A percentile compares a stretch with the other conserved stretches of the same genome.
These are phyloP conservation scores for Felis chaus DNA, from an alignment of 2,113 vertebrate genomes.

Conservation along the genomic window DNA sequence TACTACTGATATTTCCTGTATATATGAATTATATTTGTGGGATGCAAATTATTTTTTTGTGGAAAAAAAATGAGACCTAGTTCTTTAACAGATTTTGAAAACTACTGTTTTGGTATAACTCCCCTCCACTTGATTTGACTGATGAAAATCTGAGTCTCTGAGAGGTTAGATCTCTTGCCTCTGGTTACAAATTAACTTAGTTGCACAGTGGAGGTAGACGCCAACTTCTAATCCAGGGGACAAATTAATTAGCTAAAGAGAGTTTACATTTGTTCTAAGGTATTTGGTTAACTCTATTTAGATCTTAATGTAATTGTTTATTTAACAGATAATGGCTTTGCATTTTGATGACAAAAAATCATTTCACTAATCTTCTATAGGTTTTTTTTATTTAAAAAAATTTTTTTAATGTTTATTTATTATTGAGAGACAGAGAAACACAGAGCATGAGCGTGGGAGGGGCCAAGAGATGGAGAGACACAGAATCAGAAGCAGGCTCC, in stretches of 20 bases:
- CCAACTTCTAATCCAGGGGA: neutral
- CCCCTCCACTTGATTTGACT: neutral
- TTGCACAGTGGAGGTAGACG: neutral
- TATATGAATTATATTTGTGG: neutral
- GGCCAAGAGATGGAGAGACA: too few species aligned
- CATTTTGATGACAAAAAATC: slow-evolving; percentile 9
- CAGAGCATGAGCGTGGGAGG: too few species aligned
- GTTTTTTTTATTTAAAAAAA: too few species aligned
- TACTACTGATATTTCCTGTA: neutral
- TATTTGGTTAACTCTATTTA: neutral
- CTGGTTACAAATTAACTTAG: neutral
- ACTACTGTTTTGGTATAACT: neutral
- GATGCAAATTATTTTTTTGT: neutral
- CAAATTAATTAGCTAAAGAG: neutral
- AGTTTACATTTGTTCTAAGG: neutral
- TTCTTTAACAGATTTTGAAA: neutral
- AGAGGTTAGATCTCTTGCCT: neutral
- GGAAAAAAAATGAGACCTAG: neutral
- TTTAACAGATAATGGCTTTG: neutral
- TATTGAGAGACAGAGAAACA: too few species aligned
- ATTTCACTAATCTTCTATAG: neutral
- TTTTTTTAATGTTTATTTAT: too few species aligned
- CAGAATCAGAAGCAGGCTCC: too few species aligned
- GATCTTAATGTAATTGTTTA: neutral
- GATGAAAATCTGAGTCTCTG: neutral